These are phyloP conservation scores for Panopea generosa DNA, from an alignment of 2,888 invertebrate species.

Conservation along the genomic window DNA sequence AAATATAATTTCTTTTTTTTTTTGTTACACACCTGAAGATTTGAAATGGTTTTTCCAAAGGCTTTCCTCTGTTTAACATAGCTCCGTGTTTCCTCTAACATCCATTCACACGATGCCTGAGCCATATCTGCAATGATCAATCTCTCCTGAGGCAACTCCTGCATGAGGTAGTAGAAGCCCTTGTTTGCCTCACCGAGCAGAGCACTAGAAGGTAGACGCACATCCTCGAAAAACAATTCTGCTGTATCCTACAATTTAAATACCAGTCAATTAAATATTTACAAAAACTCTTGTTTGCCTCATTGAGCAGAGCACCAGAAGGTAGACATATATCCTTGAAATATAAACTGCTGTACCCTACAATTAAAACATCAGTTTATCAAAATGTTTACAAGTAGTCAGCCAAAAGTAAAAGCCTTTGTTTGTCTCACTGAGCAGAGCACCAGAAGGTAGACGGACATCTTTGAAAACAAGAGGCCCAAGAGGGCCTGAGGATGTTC, in stretches of 20 bases:
- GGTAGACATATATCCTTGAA: constrained; percentile 85
- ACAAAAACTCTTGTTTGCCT: constrained; percentile 84
- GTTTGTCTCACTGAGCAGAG: constrained; percentile 84
- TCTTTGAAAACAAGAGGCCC: too few species aligned
- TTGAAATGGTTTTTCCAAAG: constrained; percentile 85
- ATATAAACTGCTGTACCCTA: constrained; percentile 84
- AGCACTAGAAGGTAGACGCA: constrained; percentile 83
- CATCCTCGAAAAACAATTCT: constrained; percentile 86
- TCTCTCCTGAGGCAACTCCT: constrained; percentile 86
- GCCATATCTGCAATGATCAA: constrained; percentile 84
- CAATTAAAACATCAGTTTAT: too few species aligned
- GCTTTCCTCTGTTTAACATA: constrained; percentile 85
- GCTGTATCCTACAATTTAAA: constrained; percentile 82
- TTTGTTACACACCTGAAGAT: constrained; percentile 82
- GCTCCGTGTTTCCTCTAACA: constrained; percentile 85
- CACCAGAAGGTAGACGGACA: constrained; percentile 83
- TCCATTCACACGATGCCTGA: constrained; percentile 83
- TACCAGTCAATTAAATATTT: not conserved
- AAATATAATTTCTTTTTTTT: too few species aligned
- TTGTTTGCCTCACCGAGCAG: constrained; percentile 84
- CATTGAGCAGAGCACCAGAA: constrained; percentile 82
- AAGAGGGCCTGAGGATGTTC: too few species aligned
- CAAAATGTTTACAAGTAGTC: too few species aligned
- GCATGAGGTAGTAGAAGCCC: constrained; percentile 85
- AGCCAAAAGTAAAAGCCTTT: constrained; percentile 85